Conservation (phyloP, 1,140 invertebrate species). For the Ips nitidus region DNA sequence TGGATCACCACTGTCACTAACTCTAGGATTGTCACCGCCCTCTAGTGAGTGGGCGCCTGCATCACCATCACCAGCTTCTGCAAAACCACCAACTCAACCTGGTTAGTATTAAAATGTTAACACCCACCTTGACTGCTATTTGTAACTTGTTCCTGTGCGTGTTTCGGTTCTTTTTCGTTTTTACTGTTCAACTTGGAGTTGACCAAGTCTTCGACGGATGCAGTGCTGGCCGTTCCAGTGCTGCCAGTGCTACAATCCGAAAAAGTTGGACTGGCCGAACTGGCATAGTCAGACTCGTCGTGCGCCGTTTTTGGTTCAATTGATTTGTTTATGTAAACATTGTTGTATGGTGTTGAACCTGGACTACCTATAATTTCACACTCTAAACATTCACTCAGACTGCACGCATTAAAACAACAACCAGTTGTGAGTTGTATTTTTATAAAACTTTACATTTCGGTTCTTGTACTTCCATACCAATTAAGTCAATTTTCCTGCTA, state of each 20-base stretch:
- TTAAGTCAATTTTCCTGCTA: conserved; percentile 39
- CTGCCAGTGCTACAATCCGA: conserved; percentile 47
- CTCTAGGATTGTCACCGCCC: not conserved
- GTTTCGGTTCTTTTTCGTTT: not conserved
- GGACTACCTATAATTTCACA: conserved; percentile 42
- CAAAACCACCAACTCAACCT: too few relatives aligned
- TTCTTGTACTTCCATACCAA: conserved; percentile 32
- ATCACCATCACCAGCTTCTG: not conserved
- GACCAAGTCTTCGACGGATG: conserved; percentile 40
- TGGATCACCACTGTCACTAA: not conserved
- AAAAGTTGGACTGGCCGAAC: conserved; percentile 45
- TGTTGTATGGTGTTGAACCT: conserved; percentile 51
- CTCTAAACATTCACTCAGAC: not conserved
- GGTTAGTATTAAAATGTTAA: too few relatives aligned
- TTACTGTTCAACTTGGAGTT: not conserved
- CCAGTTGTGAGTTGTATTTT: not conserved
- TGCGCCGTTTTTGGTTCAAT: conserved; percentile 28
- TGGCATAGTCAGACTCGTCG: conserved; percentile 30
- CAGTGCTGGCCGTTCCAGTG: conserved; percentile 44
- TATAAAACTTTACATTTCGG: conserved; percentile 4
- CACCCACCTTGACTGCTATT: not conserved
- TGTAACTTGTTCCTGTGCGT: not conserved
- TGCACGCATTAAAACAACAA: not conserved
- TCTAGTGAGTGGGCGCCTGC: not conserved
- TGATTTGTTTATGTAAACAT: conserved; percentile 48